phyloP scores from a whole-genome alignment of 1,140 invertebrate species.

The Uloborus diversus region DNA sequence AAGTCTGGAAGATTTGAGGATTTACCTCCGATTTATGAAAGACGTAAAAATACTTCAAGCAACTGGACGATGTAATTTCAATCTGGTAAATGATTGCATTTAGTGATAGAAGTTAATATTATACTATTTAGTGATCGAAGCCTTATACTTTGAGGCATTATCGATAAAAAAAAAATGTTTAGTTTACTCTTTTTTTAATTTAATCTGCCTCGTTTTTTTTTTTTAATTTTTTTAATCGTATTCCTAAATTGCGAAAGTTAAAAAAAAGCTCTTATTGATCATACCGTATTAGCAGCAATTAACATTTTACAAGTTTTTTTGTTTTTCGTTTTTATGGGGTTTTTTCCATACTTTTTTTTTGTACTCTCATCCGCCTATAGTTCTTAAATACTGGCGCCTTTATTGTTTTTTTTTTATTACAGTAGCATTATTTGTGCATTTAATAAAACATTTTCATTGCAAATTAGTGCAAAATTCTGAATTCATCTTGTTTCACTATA shows the following conservation, averaged over 20 bases:
- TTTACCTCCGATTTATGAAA: conserved; percentile 36
- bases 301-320: no score
- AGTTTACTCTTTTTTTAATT: neutral
- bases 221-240: neutral
- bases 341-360: no score
- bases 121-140: neutral
- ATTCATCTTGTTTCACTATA: no score
- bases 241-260: neutral
- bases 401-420: no score
- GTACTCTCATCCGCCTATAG: no score
- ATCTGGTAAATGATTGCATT: neutral
- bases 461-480: no score
- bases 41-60: conserved; percentile 37
- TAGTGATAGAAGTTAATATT: neutral
- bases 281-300: no score
- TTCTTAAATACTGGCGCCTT: no score
- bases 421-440: no score
- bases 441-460: no score
- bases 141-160: neutral
- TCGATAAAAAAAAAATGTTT: neutral
- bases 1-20: conserved; percentile 45
- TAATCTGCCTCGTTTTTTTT: neutral
- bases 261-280: neutral
- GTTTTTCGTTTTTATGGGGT: no score
- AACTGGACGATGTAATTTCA: conserved; percentile 33